Base-by-base conservation (phyloP, 2,888 invertebrate genomes). In the Polyommatus iphigenia region DNA sequence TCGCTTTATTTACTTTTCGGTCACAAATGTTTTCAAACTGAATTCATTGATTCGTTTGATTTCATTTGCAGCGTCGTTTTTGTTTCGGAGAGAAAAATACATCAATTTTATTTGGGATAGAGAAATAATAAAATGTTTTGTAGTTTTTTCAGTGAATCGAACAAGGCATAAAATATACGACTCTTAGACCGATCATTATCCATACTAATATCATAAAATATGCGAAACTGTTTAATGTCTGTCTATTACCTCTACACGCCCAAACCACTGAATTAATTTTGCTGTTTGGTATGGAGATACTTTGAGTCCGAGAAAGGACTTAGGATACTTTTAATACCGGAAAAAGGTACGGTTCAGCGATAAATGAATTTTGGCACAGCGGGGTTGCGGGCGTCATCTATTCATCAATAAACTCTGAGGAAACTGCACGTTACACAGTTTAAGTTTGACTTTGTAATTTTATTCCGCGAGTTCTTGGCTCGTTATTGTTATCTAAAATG, bases 401-500 rank as follows among this genome's bases (percentile, higher is more conserved):
- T 13, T 24, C 62, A 13, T 62, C 13, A 24, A 20, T 24, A 62
- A 62, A 10, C 20, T 59, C n/a, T 6, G 6, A 57, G 5, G n/a
- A n/a, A 59, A 20, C 59, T 57, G n/a, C 24, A 24, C 3, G 4
- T 62, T 62, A 62, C 62, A 62, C 24, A 62, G 62, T 13, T 24
- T 24, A 13, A 62, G 20, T 62, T 24, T 3, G 20, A 62, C 62
- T 62, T 62, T 24, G 62, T 62, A 24, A 62, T 62, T 62, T 62
- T 62, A 62, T 62, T 62, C 62, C 24, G 24, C 20, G 24, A 24
- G 24, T 62, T 62, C 62, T 62, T 62, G 24, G 62, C 24, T 3
- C 59, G 20, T n/a, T 59, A 20, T 62, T 10, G 62, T 24, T 62
- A 62, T 62, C 62, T 62, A 8, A 62, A 62, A 62, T 62, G 62